Conservation (phyloP, 2,888 invertebrate genomes). For the Alitta virens region DNA sequence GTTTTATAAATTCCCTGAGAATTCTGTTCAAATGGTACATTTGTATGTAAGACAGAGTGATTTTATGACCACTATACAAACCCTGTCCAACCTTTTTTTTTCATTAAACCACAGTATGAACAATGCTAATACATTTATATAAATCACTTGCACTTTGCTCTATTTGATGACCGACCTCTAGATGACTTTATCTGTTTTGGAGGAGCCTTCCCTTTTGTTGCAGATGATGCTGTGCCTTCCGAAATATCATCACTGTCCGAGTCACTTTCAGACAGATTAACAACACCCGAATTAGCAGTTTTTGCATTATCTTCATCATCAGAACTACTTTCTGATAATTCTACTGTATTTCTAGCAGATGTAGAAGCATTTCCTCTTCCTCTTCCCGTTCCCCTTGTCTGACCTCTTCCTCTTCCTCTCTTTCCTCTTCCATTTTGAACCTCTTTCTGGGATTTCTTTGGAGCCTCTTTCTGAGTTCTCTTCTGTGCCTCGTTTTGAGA, state of each 20-base stretch:
- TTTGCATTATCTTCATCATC: neutral
- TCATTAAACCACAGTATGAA: too few relatives aligned
- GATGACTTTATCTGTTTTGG: too few relatives aligned
- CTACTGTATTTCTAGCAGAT: neutral
- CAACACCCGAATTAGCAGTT: neutral
- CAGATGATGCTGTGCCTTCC: neutral
- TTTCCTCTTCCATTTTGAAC: neutral
- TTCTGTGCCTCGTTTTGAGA: neutral
- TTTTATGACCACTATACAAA: too few relatives aligned
- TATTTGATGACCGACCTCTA: too few relatives aligned
- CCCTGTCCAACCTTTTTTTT: too few relatives aligned
- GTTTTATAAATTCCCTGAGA: too few relatives aligned
- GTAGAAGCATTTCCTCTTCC: neutral
- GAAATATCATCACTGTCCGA: neutral
- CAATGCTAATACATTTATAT: too few relatives aligned
- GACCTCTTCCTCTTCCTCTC: neutral
- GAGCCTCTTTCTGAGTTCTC: neutral
- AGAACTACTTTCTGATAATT: neutral
- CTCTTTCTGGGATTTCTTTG: neutral
- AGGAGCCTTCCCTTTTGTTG: too few relatives aligned
- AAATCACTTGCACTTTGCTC: too few relatives aligned
- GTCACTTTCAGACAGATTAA: slow-evolving; percentile 21
- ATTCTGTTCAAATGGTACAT: too few relatives aligned
- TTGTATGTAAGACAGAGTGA: too few relatives aligned
- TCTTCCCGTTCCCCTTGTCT: neutral